phyloP scores from a whole-genome alignment of 2,113 vertebrate genomes.

The Orthonyx spaldingii region DNA sequence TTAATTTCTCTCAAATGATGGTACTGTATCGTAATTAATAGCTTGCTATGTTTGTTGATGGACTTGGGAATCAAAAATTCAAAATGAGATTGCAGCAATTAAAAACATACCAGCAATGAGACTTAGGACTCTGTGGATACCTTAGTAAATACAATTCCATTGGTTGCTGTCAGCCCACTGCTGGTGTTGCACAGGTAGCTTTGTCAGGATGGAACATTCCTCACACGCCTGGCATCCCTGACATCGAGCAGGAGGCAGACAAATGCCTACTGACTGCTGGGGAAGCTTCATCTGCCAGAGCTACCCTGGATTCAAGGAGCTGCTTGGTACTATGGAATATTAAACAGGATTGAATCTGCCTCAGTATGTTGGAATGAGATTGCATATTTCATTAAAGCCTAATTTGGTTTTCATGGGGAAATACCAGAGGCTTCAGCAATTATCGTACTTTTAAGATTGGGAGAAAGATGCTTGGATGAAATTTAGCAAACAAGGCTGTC shows the following conservation, averaged over 20 bases:
- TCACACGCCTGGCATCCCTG: fast-evolving
- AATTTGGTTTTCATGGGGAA: slow-evolving; percentile 34
- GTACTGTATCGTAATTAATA: background rate
- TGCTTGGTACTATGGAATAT: slow-evolving; percentile 15
- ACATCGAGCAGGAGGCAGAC: background rate
- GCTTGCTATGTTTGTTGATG: background rate
- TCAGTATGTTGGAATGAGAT: background rate
- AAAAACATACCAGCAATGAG: background rate
- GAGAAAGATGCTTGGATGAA: slow-evolving; percentile 38
- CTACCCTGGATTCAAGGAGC: background rate
- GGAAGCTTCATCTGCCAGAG: background rate
- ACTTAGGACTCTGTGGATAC: background rate
- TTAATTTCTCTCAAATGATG: background rate
- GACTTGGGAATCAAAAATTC: background rate
- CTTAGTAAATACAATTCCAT: background rate
- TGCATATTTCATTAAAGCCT: slow-evolving; percentile 27
- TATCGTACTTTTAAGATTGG: slow-evolving; percentile 8
- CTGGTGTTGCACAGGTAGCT: background rate
- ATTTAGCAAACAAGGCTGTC: slow-evolving; percentile 17
- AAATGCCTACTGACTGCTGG: background rate
- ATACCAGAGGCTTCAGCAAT: background rate
- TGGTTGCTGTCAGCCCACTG: background rate
- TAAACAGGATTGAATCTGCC: background rate
- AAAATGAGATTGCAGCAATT: background rate
- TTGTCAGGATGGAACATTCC: background rate